Evolutionary conservation across 2,888 invertebrate species (phyloP).

Genomic region (Tromatobia lineatoria): DNA sequence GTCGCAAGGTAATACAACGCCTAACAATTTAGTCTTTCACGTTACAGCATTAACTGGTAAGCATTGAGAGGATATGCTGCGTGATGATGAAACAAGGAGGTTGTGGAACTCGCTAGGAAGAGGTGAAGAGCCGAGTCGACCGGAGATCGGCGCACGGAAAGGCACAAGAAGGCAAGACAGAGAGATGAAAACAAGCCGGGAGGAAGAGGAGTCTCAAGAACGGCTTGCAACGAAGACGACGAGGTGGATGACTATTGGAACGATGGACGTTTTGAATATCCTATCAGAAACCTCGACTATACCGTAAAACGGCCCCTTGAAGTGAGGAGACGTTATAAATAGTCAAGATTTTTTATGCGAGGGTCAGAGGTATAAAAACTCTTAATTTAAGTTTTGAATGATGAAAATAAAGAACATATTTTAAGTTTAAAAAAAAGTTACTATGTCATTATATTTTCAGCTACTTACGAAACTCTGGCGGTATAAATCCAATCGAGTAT

Average conservation of each 20-base stretch:
- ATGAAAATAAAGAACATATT: too few relatives aligned
- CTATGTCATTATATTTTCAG: too few relatives aligned
- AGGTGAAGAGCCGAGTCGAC: constrained; percentile 27
- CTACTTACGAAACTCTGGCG: too few relatives aligned
- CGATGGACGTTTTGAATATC: not conserved
- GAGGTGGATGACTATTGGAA: not conserved
- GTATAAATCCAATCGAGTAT: too few relatives aligned
- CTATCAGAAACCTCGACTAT: not conserved
- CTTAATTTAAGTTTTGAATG: too few relatives aligned
- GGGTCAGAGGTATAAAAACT: too few relatives aligned
- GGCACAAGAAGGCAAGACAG: constrained; percentile 16
- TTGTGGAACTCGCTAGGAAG: constrained; percentile 39
- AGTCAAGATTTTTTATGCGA: too few relatives aligned
- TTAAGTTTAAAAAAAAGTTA: too few relatives aligned
- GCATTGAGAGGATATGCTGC: constrained; percentile 11
- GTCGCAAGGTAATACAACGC: not conserved
- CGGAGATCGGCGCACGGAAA: constrained; percentile 20
- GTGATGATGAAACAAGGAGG: constrained; percentile 38
- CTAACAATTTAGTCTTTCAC: constrained; percentile 2
- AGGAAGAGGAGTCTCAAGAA: constrained; percentile 13
- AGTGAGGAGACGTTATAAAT: too few relatives aligned
- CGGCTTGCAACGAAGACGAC: not conserved
- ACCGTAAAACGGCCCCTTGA: too few relatives aligned
- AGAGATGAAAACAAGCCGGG: constrained; percentile 31
- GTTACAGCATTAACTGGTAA: constrained; percentile 10